Percentiles rank a stretch among this genome's conserved stretches.
These are phyloP conservation scores for Cepaea nemoralis DNA, from an alignment of 1,140 invertebrate genomes.

Conservation along the genomic window DNA sequence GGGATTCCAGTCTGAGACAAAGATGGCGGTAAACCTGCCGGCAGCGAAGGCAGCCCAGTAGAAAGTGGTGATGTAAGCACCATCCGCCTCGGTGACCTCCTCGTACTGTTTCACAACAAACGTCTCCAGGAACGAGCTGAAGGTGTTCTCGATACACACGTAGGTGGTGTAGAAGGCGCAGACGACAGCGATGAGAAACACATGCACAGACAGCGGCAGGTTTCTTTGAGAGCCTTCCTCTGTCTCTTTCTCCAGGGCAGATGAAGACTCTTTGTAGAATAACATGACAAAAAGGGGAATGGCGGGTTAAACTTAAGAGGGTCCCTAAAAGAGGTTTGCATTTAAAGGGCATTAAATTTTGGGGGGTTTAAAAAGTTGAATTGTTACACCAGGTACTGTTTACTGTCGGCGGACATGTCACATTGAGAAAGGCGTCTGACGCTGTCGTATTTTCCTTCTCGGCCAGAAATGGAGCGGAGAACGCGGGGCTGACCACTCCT, in stretches of 20 bases:
- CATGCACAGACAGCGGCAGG: constrained; percentile 25
- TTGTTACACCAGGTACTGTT: background rate
- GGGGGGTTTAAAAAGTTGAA: background rate
- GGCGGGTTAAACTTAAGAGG: constrained; percentile 9
- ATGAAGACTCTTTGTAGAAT: background rate
- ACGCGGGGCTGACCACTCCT: constrained; percentile 51
- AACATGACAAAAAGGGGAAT: constrained; percentile 22
- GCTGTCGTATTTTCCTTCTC: constrained; percentile 18
- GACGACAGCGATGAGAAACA: constrained; percentile 32
- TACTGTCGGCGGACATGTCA: background rate
- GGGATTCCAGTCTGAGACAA: background rate
- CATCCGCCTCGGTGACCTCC: background rate
- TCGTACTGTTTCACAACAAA: constrained; percentile 46
- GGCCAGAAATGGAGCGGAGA: constrained; percentile 52
- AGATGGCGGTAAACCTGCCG: constrained; percentile 16
- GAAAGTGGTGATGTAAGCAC: constrained; percentile 16
- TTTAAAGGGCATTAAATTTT: too few relatives aligned
- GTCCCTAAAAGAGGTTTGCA: constrained; percentile 14
- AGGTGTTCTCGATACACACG: constrained; percentile 52
- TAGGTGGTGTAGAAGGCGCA: constrained; percentile 44
- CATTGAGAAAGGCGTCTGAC: background rate
- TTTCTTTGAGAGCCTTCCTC: background rate
- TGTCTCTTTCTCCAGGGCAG: background rate
- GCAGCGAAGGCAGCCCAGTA: constrained; percentile 24
- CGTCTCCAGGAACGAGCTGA: constrained; percentile 45